phyloP scores from a whole-genome alignment of 2,797 vertebrate species.

The Melanotaenia trifasciata region DNA sequence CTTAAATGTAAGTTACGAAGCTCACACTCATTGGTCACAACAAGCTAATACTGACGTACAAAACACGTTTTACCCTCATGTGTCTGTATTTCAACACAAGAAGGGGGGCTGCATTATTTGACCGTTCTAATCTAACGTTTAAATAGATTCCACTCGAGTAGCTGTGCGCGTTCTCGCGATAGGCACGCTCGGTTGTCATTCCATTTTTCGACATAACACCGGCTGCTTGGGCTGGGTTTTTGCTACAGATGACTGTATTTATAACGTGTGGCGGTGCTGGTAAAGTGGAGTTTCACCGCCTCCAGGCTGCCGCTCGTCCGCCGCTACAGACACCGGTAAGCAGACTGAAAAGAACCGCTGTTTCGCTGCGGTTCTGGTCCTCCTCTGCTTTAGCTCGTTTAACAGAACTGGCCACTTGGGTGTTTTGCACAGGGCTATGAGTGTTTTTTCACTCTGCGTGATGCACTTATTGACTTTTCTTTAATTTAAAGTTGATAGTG shows the following conservation, averaged over 20 bases:
- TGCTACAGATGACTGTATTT: constrained; percentile 21
- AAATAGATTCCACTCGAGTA: too few species aligned
- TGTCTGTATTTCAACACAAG: too few species aligned
- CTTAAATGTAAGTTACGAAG: too few species aligned
- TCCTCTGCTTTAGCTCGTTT: neutral
- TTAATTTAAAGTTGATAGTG: neutral
- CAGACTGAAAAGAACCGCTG: neutral
- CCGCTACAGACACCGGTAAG: constrained; percentile 62
- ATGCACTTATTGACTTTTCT: neutral
- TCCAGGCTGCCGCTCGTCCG: constrained; percentile 22
- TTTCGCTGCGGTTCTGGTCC: neutral
- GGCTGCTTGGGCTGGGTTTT: neutral
- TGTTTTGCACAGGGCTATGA: neutral
- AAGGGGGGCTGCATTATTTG: too few species aligned
- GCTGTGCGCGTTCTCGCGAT: too few species aligned
- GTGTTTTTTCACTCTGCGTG: neutral
- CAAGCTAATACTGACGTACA: too few species aligned
- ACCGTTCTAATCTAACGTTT: too few species aligned
- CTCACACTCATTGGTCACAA: too few species aligned
- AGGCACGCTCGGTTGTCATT: too few species aligned
- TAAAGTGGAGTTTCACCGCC: constrained; percentile 29
- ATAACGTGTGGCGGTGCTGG: constrained; percentile 26
- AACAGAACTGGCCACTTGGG: neutral
- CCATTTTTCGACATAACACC: too few species aligned
- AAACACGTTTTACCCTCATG: too few species aligned